These are phyloP conservation scores for Cephalopterus ornatus DNA, from an alignment of 2,113 vertebrate species.

Conservation along the genomic window DNA sequence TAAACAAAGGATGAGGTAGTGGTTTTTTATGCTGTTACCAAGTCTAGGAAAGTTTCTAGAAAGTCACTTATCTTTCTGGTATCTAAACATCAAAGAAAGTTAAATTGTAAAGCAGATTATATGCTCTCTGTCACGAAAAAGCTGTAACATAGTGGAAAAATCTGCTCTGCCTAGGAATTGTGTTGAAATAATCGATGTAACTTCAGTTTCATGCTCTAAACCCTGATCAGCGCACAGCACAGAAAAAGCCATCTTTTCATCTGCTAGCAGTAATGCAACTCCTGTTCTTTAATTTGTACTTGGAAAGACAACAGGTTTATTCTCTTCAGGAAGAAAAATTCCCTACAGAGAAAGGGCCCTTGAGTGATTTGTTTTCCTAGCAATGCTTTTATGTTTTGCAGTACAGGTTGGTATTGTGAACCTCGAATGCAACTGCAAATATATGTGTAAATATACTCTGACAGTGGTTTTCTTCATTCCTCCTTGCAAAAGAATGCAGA, in stretches of 20 bases:
- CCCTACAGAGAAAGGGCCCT: neutral
- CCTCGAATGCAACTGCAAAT: neutral
- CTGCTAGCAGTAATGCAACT: neutral
- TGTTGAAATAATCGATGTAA: neutral
- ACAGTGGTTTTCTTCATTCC: neutral
- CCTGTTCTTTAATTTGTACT: slow-evolving; percentile 26
- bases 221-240: neutral
- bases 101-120: neutral
- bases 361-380: neutral
- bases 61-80: neutral
- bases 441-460: neutral
- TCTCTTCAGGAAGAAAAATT: slow-evolving; percentile 18
- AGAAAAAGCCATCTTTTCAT: neutral
- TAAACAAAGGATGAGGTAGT: neutral
- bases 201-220: neutral
- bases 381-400: neutral
- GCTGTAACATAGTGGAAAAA: neutral
- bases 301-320: slow-evolving; percentile 24
- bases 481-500: neutral
- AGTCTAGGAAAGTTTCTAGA: neutral
- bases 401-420: neutral
- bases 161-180: neutral
- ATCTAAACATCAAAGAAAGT: neutral
- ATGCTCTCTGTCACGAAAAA: neutral
- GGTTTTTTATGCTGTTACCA: neutral